phyloP scores from a whole-genome alignment of 2,888 invertebrate genomes.

The Entomobrya multifasciata region DNA sequence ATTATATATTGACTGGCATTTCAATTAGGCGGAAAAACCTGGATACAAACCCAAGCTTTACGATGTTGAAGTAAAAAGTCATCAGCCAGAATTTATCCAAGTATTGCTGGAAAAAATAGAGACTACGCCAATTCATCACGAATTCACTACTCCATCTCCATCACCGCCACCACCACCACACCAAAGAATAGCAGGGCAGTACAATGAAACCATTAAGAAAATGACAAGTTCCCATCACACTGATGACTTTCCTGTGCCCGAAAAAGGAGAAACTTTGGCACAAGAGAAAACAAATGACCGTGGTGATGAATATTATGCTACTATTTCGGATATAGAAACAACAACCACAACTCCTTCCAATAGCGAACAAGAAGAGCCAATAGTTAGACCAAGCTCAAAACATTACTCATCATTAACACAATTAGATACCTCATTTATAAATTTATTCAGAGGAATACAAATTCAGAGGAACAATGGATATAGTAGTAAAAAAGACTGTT shows the following conservation, averaged over 20 bases:
- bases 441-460: constrained; percentile 49
- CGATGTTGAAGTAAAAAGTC: constrained; percentile 32
- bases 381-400: constrained; percentile 9
- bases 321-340: background rate
- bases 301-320: background rate
- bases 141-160: constrained; percentile 12
- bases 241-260: constrained; percentile 12
- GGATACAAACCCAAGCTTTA: constrained; percentile 43
- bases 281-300: background rate
- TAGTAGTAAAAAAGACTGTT: background rate
- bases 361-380: constrained; percentile 4
- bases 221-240: constrained; percentile 11
- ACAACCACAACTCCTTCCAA: background rate
- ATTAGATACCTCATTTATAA: constrained; percentile 62
- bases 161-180: background rate
- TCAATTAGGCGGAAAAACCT: constrained; percentile 43
- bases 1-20: background rate
- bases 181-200: background rate
- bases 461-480: background rate
- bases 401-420: constrained; percentile 58
- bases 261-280: background rate
- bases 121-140: background rate
- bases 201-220: constrained; percentile 51
- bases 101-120: constrained; percentile 38
- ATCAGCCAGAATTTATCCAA: constrained; percentile 51